Evolutionary conservation across 1,140 invertebrate genomes (phyloP).

Genomic region (Rhynchophorus ferrugineus): DNA sequence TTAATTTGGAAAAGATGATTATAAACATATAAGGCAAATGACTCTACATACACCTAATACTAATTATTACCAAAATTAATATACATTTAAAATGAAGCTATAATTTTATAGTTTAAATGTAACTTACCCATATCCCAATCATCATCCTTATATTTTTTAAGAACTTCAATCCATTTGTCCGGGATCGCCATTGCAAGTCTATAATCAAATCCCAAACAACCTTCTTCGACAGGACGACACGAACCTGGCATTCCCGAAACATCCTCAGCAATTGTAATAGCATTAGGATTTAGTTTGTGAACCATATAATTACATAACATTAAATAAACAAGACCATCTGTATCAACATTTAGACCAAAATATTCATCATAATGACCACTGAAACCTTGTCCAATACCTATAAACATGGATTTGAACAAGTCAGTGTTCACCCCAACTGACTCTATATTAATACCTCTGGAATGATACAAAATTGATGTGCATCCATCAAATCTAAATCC

Average conservation of each 20-base stretch:
- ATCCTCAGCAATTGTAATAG: constrained; percentile 96
- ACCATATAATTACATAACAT: constrained; percentile 93
- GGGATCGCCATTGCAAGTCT: constrained; percentile 97
- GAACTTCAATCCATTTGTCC: constrained; percentile 96
- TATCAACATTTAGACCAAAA: constrained; percentile 94
- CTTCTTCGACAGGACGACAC: constrained; percentile 87
- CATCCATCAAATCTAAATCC: constrained; percentile 98
- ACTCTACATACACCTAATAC: too few species aligned
- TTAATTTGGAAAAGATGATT: too few species aligned
- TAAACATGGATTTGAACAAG: constrained; percentile 1
- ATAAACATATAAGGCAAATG: too few species aligned
- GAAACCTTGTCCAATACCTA: constrained; percentile 61
- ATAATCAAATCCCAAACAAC: constrained; percentile 87
- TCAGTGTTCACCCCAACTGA: constrained; percentile 45
- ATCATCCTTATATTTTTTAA: constrained; percentile 81
- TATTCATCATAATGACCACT: constrained; percentile 96
- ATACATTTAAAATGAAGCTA: too few species aligned
- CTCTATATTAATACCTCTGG: constrained; percentile 57
- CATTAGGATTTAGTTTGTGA: constrained; percentile 74
- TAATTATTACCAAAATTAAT: too few species aligned
- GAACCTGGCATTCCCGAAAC: constrained; percentile 98
- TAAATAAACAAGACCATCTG: constrained; percentile 90
- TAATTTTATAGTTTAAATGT: too few species aligned
- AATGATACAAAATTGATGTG: constrained; percentile 98
- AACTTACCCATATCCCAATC: constrained; percentile 84